Conservation (phyloP, 2,797 vertebrate species). For the Denticeps clupeoides region DNA sequence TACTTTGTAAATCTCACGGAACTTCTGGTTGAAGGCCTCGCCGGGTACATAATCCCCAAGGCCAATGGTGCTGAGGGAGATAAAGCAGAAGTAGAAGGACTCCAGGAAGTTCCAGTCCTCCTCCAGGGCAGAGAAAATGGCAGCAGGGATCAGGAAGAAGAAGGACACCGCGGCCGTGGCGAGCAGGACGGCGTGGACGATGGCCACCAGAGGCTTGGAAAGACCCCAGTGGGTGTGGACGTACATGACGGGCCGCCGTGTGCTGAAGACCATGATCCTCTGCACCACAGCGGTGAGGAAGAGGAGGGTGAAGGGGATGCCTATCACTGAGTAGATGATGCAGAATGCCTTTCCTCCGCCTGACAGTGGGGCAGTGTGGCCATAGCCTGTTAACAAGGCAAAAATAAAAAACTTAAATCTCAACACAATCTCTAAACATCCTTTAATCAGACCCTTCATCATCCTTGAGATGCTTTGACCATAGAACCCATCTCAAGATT, state of each 20-base stretch:
- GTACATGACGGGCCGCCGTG: slow-evolving; percentile 72
- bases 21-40: slow-evolving; percentile 82
- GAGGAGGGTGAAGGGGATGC: slow-evolving; percentile 93
- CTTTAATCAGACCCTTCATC: too few relatives aligned
- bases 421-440: too few relatives aligned
- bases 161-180: slow-evolving; percentile 66
- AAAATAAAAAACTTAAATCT: not conserved
- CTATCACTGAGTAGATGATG: slow-evolving; percentile 87
- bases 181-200: slow-evolving; percentile 71
- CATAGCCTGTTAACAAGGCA: slow-evolving; percentile 76
- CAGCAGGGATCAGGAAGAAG: slow-evolving; percentile 91
- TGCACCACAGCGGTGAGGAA: slow-evolving; percentile 95
- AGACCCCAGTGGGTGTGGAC: slow-evolving; percentile 82
- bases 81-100: slow-evolving; percentile 97
- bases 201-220: slow-evolving; percentile 77
- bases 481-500: too few relatives aligned
- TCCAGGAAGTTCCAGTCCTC: slow-evolving; percentile 96
- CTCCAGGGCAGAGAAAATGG: slow-evolving; percentile 82
- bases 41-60: slow-evolving; percentile 94
- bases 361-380: slow-evolving; percentile 89
- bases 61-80: slow-evolving; percentile 94
- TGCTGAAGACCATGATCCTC: slow-evolving; percentile 81
- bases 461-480: too few relatives aligned
- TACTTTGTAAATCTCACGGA: slow-evolving; percentile 89
- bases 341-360: slow-evolving; percentile 93